A percentile compares a stretch with the other conserved stretches of the same genome.
Evolutionary conservation across 1,140 invertebrate genomes (phyloP).

Genomic region (Sinonovacula constricta): DNA sequence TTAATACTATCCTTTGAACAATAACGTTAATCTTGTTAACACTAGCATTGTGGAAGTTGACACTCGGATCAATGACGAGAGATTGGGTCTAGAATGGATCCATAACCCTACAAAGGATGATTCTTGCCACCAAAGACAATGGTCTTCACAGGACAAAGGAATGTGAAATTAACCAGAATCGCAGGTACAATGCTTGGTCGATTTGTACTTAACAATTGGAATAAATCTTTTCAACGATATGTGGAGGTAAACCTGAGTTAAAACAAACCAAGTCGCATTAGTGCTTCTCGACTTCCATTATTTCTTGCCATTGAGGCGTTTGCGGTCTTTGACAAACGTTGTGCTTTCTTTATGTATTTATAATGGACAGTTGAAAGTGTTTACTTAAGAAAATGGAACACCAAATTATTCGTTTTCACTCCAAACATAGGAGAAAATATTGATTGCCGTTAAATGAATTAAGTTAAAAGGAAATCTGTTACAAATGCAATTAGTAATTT

Average conservation of each 20-base stretch:
- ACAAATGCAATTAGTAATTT: conserved; percentile 7
- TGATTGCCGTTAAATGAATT: conserved; percentile 11
- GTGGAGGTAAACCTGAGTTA: conserved; percentile 27
- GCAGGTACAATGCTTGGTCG: conserved; percentile 43
- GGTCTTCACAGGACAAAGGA: conserved; percentile 40
- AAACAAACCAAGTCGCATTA: conserved; percentile 49
- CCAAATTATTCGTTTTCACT: conserved; percentile 42
- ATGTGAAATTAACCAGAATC: conserved; percentile 49
- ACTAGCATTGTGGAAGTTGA: conserved; percentile 22
- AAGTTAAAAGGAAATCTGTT: conserved; percentile 35
- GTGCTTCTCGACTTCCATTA: conserved; percentile 20
- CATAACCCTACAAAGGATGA: conserved; percentile 13
- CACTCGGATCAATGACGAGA: conserved; percentile 36
- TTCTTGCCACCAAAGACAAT: conserved; percentile 42
- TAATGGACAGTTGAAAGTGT: conserved; percentile 41
- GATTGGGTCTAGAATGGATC: conserved; percentile 31
- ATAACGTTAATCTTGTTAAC: conserved; percentile 45
- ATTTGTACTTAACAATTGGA: conserved; percentile 34
- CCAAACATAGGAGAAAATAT: conserved; percentile 32
- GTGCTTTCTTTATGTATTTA: conserved; percentile 49
- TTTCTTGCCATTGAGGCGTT: conserved; percentile 32
- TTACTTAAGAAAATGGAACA: conserved; percentile 52
- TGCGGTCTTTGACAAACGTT: conserved; percentile 33
- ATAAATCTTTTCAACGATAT: conserved; percentile 52
- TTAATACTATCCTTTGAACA: conserved; percentile 38